These are phyloP conservation scores for Leptogaster cylindrica DNA, from an alignment of 2,888 invertebrate species.

Conservation along the genomic window DNA sequence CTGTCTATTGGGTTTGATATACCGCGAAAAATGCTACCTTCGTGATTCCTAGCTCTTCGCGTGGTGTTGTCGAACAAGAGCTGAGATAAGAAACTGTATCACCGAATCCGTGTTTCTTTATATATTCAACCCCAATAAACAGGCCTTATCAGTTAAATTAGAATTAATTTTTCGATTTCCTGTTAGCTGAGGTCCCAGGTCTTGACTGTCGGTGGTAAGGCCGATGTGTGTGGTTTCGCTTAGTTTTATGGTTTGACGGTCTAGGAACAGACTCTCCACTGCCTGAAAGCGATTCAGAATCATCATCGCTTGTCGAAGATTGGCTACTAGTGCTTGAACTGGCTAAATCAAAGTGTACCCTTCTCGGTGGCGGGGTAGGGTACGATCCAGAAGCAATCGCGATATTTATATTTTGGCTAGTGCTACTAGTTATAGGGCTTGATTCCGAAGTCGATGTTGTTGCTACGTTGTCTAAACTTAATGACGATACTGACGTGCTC, in stretches of 20 bases:
- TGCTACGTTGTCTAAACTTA: background rate
- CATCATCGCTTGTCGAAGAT: conserved; percentile 22
- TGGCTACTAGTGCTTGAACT: conserved; percentile 12
- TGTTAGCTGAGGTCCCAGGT: background rate
- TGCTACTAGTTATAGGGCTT: conserved; percentile 31
- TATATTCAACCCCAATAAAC: background rate
- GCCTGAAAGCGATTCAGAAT: conserved; percentile 13
- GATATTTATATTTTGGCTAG: conserved; percentile 25
- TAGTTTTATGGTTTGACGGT: background rate
- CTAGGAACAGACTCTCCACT: conserved; percentile 14
- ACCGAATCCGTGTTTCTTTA: conserved; percentile 15
- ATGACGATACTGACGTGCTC: background rate
- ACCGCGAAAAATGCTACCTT: too few species aligned
- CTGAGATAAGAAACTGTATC: background rate
- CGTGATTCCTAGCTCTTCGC: too few species aligned
- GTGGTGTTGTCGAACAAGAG: background rate
- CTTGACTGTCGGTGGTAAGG: conserved; percentile 4
- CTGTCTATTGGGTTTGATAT: too few species aligned
- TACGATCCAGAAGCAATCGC: conserved; percentile 27
- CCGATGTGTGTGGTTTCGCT: background rate
- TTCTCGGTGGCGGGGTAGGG: conserved; percentile 19
- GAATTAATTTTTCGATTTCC: too few species aligned
- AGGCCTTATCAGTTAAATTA: too few species aligned
- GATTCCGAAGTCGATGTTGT: conserved; percentile 23
- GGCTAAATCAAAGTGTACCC: conserved; percentile 19